Evolutionary conservation across 2,113 vertebrate species (phyloP).

Genomic region (Okapia johnstoni): DNA sequence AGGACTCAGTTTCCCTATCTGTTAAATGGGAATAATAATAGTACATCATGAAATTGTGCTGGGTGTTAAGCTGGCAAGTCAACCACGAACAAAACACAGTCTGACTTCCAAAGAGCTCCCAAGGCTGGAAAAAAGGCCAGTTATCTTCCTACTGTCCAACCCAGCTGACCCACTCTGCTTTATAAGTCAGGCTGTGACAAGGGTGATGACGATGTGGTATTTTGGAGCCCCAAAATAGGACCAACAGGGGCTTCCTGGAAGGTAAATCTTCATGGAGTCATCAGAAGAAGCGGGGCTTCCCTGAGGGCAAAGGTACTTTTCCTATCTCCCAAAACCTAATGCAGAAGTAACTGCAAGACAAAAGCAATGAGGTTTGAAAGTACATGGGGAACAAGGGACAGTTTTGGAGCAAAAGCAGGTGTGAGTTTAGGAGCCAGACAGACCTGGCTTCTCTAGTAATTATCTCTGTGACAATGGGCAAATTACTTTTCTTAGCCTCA

Average conservation of each 20-base stretch:
- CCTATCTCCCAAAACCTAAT: neutral
- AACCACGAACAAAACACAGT: neutral
- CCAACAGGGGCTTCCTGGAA: neutral
- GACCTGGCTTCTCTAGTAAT: neutral
- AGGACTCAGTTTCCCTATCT: neutral
- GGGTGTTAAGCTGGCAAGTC: neutral
- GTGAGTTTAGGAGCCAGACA: neutral
- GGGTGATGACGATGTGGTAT: neutral
- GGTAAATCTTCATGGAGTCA: neutral
- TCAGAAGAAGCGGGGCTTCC: neutral
- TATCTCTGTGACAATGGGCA: neutral
- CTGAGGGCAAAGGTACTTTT: neutral
- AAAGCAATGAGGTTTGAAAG: neutral
- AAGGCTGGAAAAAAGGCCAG: neutral
- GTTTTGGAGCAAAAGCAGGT: neutral
- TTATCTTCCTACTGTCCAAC: neutral
- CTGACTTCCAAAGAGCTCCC: neutral
- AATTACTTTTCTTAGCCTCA: constrained; percentile 18
- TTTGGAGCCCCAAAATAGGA: neutral
- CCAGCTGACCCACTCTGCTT: neutral
- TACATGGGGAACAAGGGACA: neutral
- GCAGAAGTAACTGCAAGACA: neutral
- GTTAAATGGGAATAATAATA: neutral
- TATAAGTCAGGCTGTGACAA: neutral
- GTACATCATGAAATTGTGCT: neutral